Conservation (phyloP, 2,797 vertebrate species). For the Labroides dimidiatus region DNA sequence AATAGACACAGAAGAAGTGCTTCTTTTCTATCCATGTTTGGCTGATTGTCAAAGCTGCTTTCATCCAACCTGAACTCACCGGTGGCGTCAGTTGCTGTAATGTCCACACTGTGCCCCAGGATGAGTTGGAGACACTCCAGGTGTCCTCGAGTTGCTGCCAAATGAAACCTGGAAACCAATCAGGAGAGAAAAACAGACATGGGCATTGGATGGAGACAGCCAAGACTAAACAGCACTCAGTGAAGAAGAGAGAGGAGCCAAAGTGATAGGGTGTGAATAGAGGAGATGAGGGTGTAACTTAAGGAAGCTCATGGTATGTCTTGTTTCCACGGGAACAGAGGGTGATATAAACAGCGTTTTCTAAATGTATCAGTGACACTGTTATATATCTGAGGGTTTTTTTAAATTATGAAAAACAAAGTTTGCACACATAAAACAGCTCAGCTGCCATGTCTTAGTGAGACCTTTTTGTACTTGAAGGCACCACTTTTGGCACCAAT, state of each 20-base stretch:
- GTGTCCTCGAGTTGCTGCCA: constrained; percentile 94
- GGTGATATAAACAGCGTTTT: not conserved
- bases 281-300: constrained; percentile 39
- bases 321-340: constrained; percentile 9
- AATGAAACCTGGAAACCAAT: constrained; percentile 88
- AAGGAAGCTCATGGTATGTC: constrained; percentile 40
- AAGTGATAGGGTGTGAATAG: constrained; percentile 40
- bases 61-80: constrained; percentile 78
- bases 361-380: not conserved
- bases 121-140: constrained; percentile 94
- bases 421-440: not conserved
- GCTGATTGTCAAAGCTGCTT: not conserved
- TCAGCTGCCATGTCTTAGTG: not conserved
- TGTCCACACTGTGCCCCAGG: constrained; percentile 89
- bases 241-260: constrained; percentile 27
- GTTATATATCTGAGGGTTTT: not conserved
- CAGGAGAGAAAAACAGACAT: constrained; percentile 5
- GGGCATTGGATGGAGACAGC: not conserved
- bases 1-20: no score
- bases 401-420: not conserved
- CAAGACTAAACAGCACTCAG: constrained; percentile 9
- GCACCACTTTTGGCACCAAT: not conserved
- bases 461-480: not conserved
- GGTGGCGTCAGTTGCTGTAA: constrained; percentile 90
- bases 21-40: no score